Base-by-base conservation (phyloP, 1,140 invertebrate species). In the Meloidogyne hapla region DNA sequence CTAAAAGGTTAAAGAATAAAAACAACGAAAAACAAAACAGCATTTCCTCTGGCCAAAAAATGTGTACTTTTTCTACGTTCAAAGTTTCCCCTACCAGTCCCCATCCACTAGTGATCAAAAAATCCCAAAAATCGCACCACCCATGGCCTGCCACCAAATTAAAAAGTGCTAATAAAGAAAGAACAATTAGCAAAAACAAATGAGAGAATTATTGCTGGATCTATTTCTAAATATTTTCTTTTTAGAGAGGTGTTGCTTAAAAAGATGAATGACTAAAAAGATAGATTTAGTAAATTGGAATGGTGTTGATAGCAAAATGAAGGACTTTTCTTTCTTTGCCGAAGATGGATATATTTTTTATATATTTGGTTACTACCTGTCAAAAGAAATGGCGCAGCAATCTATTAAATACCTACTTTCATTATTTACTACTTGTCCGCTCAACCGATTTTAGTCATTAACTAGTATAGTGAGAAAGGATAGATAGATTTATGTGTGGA, bases 1-100 rank as follows among this genome's bases (percentile, higher is more conserved):
- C 18, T n/a, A 56, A 56, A 56, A 56, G 48, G 48, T 56, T 56
- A 56, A 56, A 56, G 48, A 56, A 45, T 45, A 45, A 45, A 45
- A 45, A 56, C n/a, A 21, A 56, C 6, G 4, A 56, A 33, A 33
- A 33, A 56, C 48, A 56, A 56, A 56, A 56, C 48, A 56, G 48
- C n/a, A 8, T n/a, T n/a, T 56, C n/a, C 48, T 5, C n/a, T 18
- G n/a, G 18, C 18, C 48, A n/a, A 56, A 56, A 56, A n/a, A 56
- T n/a, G n/a, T 48, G 4, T 48, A 48, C 8, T 56, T n/a, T 56
- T 6, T 0, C n/a, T 6, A 15, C 5, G n/a, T n/a, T 56, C 12
- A 56, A 56, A 56, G n/a, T n/a, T 48, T 2, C 45, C 45, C 5
- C 45, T 56, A 56, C 48, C 48, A 56, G 48, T 56, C 48, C n/a